These are phyloP conservation scores for Erythrocercus mccallii DNA, from an alignment of 2,113 vertebrate genomes.

Conservation along the genomic window DNA sequence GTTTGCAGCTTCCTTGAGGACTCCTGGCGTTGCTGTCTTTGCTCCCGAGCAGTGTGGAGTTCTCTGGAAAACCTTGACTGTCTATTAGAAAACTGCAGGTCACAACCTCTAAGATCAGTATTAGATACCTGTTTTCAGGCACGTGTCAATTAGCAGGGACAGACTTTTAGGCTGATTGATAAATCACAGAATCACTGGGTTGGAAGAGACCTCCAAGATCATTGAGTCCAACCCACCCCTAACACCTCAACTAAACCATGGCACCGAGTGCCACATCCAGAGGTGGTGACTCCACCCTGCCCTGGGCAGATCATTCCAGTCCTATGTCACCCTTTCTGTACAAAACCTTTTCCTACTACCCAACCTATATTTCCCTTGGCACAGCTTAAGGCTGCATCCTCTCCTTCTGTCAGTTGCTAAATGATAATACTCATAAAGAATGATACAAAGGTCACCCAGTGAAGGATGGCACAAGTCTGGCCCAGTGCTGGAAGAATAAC, in stretches of 20 bases:
- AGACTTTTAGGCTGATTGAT: background rate
- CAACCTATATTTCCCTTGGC: background rate
- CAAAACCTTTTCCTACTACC: background rate
- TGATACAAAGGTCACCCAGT: background rate
- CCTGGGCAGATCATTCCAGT: background rate
- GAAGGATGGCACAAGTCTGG: background rate
- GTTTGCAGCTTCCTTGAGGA: background rate
- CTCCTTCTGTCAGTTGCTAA: background rate
- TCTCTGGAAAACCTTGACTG: background rate
- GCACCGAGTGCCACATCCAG: background rate
- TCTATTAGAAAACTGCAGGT: background rate
- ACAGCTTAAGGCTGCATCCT: background rate
- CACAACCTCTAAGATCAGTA: background rate
- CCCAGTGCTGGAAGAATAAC: background rate
- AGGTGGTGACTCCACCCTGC: background rate
- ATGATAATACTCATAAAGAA: background rate
- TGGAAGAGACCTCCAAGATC: background rate
- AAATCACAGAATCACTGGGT: background rate
- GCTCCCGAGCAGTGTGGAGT: background rate
- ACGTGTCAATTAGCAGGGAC: rapidly evolving
- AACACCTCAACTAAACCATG: background rate
- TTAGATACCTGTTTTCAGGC: background rate
- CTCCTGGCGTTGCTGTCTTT: background rate
- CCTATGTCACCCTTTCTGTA: background rate
- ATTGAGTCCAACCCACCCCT: background rate